phyloP scores from a whole-genome alignment of 2,797 vertebrate genomes.

The Poecile montanus region DNA sequence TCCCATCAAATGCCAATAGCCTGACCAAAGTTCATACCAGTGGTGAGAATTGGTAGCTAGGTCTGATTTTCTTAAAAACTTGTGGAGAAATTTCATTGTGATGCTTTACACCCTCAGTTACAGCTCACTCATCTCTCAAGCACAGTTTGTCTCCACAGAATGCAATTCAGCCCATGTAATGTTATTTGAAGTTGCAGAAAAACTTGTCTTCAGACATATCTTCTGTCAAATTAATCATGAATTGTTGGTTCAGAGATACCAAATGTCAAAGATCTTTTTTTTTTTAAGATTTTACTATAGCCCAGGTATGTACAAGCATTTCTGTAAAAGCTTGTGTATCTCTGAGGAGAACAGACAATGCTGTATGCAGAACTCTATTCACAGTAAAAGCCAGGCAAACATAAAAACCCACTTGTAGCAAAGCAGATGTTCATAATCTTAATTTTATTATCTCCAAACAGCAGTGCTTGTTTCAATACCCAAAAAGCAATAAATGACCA shows the following conservation, averaged over 20 bases:
- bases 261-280: not conserved
- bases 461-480: not conserved
- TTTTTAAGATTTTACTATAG: not conserved
- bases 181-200: not conserved
- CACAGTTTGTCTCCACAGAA: not conserved
- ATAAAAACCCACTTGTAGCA: not conserved
- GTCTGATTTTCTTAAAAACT: not conserved
- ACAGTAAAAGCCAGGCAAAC: not conserved
- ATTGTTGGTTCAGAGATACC: not conserved
- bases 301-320: not conserved
- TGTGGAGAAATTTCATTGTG: not conserved
- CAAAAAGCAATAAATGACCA: not conserved
- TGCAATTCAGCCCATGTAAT: not conserved
- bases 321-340: not conserved
- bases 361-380: not conserved
- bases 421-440: not conserved
- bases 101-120: not conserved
- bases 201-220: not conserved
- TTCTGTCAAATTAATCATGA: not conserved
- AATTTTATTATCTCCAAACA: constrained; percentile 2
- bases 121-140: not conserved
- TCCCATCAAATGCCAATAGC: not conserved
- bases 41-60: not conserved
- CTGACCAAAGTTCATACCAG: not conserved
- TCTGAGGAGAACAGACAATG: not conserved